Evolutionary conservation across 2,888 invertebrate species (phyloP).

Genomic region (Pyrgus malvae): DNA sequence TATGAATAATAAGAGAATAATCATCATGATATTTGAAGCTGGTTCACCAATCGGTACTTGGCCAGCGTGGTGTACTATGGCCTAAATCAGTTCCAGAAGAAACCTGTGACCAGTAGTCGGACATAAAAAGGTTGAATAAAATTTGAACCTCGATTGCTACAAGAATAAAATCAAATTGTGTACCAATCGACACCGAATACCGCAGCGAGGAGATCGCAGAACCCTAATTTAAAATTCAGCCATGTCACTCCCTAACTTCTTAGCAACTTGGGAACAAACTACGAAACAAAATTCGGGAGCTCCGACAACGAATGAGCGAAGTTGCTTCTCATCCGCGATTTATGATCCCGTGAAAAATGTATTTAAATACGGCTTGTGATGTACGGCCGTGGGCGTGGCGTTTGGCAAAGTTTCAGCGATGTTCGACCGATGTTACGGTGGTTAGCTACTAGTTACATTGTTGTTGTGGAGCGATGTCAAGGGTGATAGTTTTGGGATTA

Average conservation of each 20-base stretch:
- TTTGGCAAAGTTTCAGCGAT: conserved; percentile 49
- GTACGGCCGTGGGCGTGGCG: conserved; percentile 42
- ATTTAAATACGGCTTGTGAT: conserved; percentile 52
- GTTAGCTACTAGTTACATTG: background rate
- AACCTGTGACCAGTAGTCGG: no score
- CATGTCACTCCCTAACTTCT: conserved; percentile 39
- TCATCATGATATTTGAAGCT: no score
- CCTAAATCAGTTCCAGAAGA: no score
- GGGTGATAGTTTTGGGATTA: no score
- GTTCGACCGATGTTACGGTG: conserved; percentile 34
- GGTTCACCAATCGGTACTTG: no score
- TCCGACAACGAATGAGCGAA: conserved; percentile 44
- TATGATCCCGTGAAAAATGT: conserved; percentile 51
- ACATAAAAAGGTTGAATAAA: no score
- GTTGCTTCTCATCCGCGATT: conserved; percentile 50
- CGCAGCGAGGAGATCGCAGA: conserved; percentile 17
- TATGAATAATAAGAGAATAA: no score
- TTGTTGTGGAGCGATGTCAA: conserved; percentile 20
- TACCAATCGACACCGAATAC: conserved; percentile 18
- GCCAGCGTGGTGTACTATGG: no score
- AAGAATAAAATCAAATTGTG: conserved; percentile 12
- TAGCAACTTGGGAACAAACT: conserved; percentile 40
- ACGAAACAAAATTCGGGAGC: conserved; percentile 41
- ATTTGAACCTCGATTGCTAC: no score
- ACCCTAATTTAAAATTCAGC: conserved; percentile 41